Evolutionary conservation across 1,140 invertebrate species (phyloP), one percentile per base, ranked within the genome.

Genomic region (Drosophila nasuta): DNA sequence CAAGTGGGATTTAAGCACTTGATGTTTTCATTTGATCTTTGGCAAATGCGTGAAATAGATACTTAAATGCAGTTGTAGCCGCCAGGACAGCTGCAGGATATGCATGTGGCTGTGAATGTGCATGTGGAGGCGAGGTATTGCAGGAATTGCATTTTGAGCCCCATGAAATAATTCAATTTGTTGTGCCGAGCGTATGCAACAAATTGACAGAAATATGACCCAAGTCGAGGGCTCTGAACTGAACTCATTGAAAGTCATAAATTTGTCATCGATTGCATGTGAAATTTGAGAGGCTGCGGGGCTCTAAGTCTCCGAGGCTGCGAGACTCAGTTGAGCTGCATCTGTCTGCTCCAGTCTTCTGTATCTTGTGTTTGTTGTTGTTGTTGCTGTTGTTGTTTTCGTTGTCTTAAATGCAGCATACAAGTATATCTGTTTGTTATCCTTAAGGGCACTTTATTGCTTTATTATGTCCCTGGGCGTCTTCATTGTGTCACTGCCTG

Each of bases 221-320:
- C 72, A 69, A 75, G 63, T 56, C 20, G 63, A 65, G 63, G 51
- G 51, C 63, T 13, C 51, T 17, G 51, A 45, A 33, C 25, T 38
- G 59, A 58, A 43, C 48, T 48, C 58, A 68, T 73, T 73, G 48
- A 67, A 74, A 89, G 85, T 89, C 85, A 89, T 89, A 89, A 89
- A 89, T 89, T 89, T 89, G 75, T 89, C 86, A 89, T 85, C 88
- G 85, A 89, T 89, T 89, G 85, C 85, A 90, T 89, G 86, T 89
- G 85, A 89, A 89, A 89, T 89, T 82, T 66, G 85, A 89, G 52
- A 56, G 49, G 30, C 63, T 60, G 62, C 67, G 62, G 30, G 35
- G 13, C 46, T 62, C 78, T 76, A 73, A 77, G 79, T 77, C 59
- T 51, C 20, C 8, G 13, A 25, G n/a, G 15, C 56, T 41, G 4